Evolutionary conservation across 2,888 invertebrate genomes (phyloP).

Genomic region (Drosophila imparisetae): DNA sequence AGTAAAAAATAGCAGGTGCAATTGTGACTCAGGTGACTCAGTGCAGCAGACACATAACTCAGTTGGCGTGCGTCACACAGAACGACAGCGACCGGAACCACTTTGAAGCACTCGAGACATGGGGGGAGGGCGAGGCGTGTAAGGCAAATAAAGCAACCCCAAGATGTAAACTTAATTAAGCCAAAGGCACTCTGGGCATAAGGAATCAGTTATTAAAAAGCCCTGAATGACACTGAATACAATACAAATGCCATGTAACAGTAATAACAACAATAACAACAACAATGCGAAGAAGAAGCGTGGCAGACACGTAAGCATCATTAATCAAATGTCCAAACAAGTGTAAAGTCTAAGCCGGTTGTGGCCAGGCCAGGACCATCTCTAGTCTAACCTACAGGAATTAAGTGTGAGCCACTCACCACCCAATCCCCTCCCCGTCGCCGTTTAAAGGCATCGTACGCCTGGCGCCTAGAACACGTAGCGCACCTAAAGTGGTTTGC

Average conservation of each 20-base stretch:
- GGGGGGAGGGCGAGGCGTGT: conserved; percentile 1
- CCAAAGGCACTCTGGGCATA: conserved; percentile 30
- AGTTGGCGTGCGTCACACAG: conserved; percentile 47
- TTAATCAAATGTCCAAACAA: conserved; percentile 81
- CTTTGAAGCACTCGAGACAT: conserved; percentile 61
- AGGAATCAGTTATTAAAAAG: conserved; percentile 48
- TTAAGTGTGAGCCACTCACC: conserved; percentile 42
- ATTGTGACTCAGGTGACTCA: conserved; percentile 31
- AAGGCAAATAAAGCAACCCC: conserved; percentile 45
- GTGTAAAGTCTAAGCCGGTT: conserved; percentile 68
- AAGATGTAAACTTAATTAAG: conserved; percentile 59
- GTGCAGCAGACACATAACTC: conserved; percentile 42
- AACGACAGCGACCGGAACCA: conserved; percentile 42
- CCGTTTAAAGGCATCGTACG: conserved; percentile 36
- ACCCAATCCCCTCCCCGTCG: neutral
- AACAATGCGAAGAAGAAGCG: conserved; percentile 18
- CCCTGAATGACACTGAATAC: conserved; percentile 65
- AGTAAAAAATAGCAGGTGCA: neutral
- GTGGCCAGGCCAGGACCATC: conserved; percentile 35
- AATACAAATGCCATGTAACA: conserved; percentile 60
- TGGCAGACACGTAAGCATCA: conserved; percentile 73
- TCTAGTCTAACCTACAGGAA: conserved; percentile 24
- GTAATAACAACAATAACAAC: conserved; percentile 26
- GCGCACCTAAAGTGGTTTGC: conserved; percentile 54
- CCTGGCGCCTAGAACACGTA: conserved; percentile 69